phyloP scores from a whole-genome alignment of 2,888 invertebrate genomes.

The Crocallis elinguaria region DNA sequence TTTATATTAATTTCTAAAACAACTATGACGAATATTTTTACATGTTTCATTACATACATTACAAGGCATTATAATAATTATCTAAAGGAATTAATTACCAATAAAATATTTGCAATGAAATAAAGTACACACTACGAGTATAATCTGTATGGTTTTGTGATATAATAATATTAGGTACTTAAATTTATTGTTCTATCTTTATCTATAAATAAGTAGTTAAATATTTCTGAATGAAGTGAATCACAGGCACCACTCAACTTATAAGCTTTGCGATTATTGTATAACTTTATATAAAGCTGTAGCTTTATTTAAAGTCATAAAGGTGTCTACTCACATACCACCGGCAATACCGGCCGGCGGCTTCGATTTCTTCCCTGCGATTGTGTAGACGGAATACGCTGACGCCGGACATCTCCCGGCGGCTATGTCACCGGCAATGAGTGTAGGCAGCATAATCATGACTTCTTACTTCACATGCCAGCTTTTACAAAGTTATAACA shows the following conservation, averaged over 20 bases:
- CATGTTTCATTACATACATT: slow-evolving; percentile 79
- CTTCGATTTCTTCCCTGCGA: neutral
- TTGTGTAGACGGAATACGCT: neutral
- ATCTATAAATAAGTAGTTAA: slow-evolving; percentile 7
- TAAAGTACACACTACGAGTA: slow-evolving; percentile 23
- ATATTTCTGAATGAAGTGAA: slow-evolving; percentile 13
- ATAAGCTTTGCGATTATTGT: slow-evolving; percentile 15
- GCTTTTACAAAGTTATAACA: slow-evolving; percentile 35
- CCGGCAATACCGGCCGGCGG: neutral
- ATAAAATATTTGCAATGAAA: slow-evolving; percentile 24
- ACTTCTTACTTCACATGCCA: slow-evolving; percentile 19
- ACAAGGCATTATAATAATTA: slow-evolving; percentile 57
- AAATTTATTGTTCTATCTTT: slow-evolving; percentile 14
- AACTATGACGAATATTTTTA: slow-evolving; percentile 67
- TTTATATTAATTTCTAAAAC: slow-evolving; percentile 60
- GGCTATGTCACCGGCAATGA: neutral
- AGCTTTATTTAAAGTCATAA: neutral
- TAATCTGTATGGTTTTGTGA: slow-evolving; percentile 20
- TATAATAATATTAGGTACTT: slow-evolving; percentile 9
- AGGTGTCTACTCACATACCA: slow-evolving; percentile 7
- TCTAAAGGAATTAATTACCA: slow-evolving; percentile 29
- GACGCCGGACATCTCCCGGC: neutral
- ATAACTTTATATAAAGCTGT: neutral
- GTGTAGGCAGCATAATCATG: slow-evolving; percentile 7
- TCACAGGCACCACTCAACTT: slow-evolving; percentile 3